Evolutionary conservation across 35 echinoderm and acorn worm species (phyloP), one percentile per base, ranked within the genome.

Genomic region (Lytechinus variegatus): DNA sequence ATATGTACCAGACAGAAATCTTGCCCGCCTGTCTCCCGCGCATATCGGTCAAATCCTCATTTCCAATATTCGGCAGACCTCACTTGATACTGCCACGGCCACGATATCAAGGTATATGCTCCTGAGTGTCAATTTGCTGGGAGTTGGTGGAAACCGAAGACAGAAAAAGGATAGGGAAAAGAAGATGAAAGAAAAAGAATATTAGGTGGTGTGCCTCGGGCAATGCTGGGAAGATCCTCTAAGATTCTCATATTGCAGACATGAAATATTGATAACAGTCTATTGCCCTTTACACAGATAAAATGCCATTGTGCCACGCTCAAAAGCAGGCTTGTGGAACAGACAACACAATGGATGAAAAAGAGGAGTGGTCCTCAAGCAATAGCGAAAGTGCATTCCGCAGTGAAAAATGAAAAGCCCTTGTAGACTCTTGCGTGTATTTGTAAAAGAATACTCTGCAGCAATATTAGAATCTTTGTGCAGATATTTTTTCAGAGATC

Each of bases 21-120:
- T 79, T 79, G 66, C 66, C 66, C 66, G 21, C 66, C 66, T 24
- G 66, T 79, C 66, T 79, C 19, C 66, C 6, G 66, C 19, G 21
- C n/a, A 79, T 79, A 16, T 24, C 16, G 66, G 66, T 79, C 14
- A 79, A 79, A 79, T 79, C 66, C 66, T 79, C 66, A 24, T 79
- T 79, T 79, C 66, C 66, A 79, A 79, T 79, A 79, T 79, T 79
- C 66, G 19, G 66, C 66, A 79, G 66, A 79, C 66, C n/a, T 79
- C 21, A 79, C 21, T 79, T 79, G 66, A 79, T 79, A 79, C 19
- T 16, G 21, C 16, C 66, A 24, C 6, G 66, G 14, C 66, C 66
- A 24, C n/a, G 19, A 79, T 79, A 79, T 79, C 21, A 79, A 79
- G 16, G 16, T 79, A 24, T n/a, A 79, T 79, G 66, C 19, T 79